These are phyloP conservation scores for Peromyscus melanophrys DNA, from an alignment of 2,797 vertebrate species.

Conservation along the genomic window DNA sequence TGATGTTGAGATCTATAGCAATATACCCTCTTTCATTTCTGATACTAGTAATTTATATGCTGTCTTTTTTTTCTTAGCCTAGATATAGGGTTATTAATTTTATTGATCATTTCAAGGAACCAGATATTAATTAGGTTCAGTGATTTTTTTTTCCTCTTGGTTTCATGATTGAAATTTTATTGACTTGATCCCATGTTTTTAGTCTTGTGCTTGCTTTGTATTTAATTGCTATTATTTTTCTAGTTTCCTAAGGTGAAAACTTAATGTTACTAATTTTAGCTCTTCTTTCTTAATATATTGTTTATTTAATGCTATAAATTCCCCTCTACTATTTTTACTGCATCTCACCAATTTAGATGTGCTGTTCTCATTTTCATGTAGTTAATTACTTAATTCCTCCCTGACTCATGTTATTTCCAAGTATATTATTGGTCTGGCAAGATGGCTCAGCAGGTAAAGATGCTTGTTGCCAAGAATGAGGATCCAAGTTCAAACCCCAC, in stretches of 20 bases:
- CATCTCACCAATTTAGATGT: not conserved
- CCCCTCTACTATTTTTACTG: not conserved
- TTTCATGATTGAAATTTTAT: not conserved
- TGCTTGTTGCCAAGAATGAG: not conserved
- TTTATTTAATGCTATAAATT: not conserved
- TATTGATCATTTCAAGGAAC: not conserved
- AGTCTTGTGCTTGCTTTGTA: not conserved
- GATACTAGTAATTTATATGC: not conserved
- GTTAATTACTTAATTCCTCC: not conserved
- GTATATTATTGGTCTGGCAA: not conserved
- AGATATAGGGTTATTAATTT: not conserved
- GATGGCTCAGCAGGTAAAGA: not conserved
- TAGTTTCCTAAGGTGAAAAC: not conserved
- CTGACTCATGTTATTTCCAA: not conserved
- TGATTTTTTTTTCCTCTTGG: conserved; percentile 28
- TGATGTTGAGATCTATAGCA: not conserved
- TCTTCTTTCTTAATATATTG: not conserved
- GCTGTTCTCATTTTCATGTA: not conserved
- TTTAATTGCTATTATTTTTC: not conserved
- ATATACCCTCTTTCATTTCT: not conserved
- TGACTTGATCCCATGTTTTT: not conserved
- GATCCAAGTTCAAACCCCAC: not conserved
- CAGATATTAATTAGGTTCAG: not conserved
- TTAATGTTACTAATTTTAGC: not conserved
- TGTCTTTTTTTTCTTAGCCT: not conserved